Base-by-base conservation (phyloP, 1,140 invertebrate species). In the Drosophila tsacasi region DNA sequence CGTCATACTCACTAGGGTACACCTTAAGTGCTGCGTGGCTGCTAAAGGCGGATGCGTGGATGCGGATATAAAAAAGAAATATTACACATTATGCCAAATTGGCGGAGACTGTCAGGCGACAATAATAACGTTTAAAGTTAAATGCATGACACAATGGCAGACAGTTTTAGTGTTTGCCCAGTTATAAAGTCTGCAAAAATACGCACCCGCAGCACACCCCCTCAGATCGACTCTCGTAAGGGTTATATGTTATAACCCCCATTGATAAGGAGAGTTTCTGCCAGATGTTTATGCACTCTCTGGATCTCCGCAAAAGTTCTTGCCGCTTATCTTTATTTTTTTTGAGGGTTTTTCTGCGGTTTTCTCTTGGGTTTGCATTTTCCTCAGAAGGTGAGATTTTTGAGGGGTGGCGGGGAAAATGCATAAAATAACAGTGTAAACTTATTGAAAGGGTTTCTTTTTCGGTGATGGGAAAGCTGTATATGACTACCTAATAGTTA, bases 41-140 rank as follows among this genome's bases (percentile, higher is more conserved):
- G 59, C 46, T 25, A 52, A 44, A 13, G 35, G 68, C 76, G 83
- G 77, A 84, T 89, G 81, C 75, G 76, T 90, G 58, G 58, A 58
- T 89, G 19, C 39, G 86, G 85, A 85, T 90, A 91, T 90, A 90
- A 90, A 90, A 78, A 91, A 90, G 85, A 90, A 90, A 90, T 90
- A 90, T 90, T 90, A 90, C 85, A 80, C 86, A 90, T 90, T 90
- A 90, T 78, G 86, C 79, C 86, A 91, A 90, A 90, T 90, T 91
- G 85, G 65, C 81, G 85, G 85, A 90, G 85, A 90, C 85, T 91
- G 78, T 71, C 81, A 71, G 85, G 85, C 85, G 85, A 85, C 85
- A 90, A 90, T 85, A 90, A 90, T 90, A 90, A 90, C 85, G 85
- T 91, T 90, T 90, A 90, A 68, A 90, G 58, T 81, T 81, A 87